phyloP scores from a whole-genome alignment of 2,113 vertebrate species.

The Macrotus californicus region DNA sequence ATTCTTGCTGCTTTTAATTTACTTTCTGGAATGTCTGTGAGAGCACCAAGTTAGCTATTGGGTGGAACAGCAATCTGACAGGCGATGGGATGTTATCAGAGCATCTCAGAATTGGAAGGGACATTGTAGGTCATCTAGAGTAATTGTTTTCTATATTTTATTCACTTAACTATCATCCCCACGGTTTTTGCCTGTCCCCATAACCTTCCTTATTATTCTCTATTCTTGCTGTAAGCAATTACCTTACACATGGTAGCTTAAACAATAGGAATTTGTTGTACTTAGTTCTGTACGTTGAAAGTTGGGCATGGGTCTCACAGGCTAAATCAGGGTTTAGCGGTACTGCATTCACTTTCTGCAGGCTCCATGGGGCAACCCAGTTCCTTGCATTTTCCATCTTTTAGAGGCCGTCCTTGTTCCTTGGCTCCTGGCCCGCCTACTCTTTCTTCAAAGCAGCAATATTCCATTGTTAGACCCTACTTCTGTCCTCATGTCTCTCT shows the following conservation, averaged over 20 bases:
- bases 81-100: not conserved
- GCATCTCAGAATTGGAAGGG: not conserved
- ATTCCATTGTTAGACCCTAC: not conserved
- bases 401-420: not conserved
- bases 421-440: not conserved
- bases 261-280: not conserved
- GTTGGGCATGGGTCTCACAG: not conserved
- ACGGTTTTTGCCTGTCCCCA: not conserved
- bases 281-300: not conserved
- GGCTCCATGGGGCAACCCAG: not conserved
- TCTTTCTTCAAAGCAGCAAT: not conserved
- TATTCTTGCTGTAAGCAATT: not conserved
- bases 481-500: not conserved
- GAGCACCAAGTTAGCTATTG: not conserved
- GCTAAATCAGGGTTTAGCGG: not conserved
- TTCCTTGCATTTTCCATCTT: not conserved
- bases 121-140: not conserved
- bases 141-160: not conserved
- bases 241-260: not conserved
- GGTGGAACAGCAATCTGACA: not conserved
- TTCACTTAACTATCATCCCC: not conserved
- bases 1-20: not conserved
- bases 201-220: not conserved
- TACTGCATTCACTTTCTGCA: not conserved
- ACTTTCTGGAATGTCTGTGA: not conserved